A percentile compares a stretch with the other conserved stretches of the same genome.
phyloP scores from a whole-genome alignment of 2,888 invertebrate species.

The Parnassius mnemosyne region DNA sequence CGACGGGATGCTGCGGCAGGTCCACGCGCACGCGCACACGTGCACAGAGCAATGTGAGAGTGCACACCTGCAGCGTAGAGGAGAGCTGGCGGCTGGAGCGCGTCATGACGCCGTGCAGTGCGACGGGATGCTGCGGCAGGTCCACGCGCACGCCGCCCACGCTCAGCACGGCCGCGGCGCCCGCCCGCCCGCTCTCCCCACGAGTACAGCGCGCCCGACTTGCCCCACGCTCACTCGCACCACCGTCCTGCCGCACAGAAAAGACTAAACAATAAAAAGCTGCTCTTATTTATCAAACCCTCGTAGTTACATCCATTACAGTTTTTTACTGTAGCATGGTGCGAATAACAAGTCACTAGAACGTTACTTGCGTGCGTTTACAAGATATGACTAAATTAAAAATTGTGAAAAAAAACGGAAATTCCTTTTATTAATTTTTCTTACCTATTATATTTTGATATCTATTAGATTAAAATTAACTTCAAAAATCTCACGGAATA shows the following conservation, averaged over 20 bases:
- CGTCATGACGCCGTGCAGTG: constrained; percentile 98
- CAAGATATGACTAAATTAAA: too few relatives aligned
- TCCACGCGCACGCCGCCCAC: constrained; percentile 95
- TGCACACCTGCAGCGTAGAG: constrained; percentile 89
- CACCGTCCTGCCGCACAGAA: constrained; percentile 84
- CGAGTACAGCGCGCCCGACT: constrained; percentile 95
- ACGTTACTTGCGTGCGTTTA: too few relatives aligned
- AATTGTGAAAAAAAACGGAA: too few relatives aligned
- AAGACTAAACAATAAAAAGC: not conserved
- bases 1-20: constrained; percentile 98
- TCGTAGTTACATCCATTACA: too few relatives aligned
- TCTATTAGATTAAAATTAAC: too few relatives aligned
- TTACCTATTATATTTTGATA: too few relatives aligned
- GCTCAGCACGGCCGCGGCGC: constrained; percentile 88
- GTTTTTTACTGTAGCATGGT: too few relatives aligned
- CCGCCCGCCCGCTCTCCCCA: constrained; percentile 88
- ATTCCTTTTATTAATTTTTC: too few relatives aligned
- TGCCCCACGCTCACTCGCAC: constrained; percentile 96
- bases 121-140: constrained; percentile 99
- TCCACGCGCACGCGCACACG: constrained; percentile 88
- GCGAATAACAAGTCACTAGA: too few relatives aligned
- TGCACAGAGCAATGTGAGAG: too few relatives aligned
- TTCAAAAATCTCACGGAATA: too few relatives aligned
- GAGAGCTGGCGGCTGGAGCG: constrained; percentile 95
- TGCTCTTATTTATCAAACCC: too few relatives aligned